Evolutionary conservation across 2,888 invertebrate genomes (phyloP), one percentile per base, ranked within the genome.

Genomic region (Eucera pruinosa): DNA sequence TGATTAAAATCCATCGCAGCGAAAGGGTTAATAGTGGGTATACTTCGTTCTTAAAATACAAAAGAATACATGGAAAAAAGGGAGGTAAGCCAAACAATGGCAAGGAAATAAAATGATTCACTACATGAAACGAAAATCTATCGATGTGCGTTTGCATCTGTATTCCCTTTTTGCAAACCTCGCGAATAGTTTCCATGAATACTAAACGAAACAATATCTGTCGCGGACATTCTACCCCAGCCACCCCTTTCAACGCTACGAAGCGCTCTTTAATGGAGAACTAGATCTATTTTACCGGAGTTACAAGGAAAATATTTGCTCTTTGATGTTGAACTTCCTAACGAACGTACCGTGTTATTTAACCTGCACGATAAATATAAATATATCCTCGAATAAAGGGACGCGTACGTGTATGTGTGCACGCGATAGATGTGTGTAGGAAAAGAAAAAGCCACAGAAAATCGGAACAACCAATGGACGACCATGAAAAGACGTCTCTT

Each of bases 101-200:
- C n/a, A 18, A 13, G 18, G 15, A 47, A 70, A 41, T 23, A 18
- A 39, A 64, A 61, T 25, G 47, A n/a, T 47, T 30, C 33, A 25
- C 30, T 18, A 30, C 52, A 62, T 79, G 65, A 69, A 82, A 71
- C 43, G 60, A 52, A 52, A 64, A 67, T 65, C 50, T 74, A 72
- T 78, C 77, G n/a, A n/a, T n/a, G n/a, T n/a, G n/a, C n/a, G n/a
- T n/a, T n/a, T n/a, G n/a, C 73, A 66, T 65, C 61, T 39, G 73
- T 54, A 25, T 61, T 61, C 54, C 60, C 69, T 39, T 48, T 65
- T 76, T 41, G 64, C 36, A 65, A 71, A 58, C 58, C 65, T 71
- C 65, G 41, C 58, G 55, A 74, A 62, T 66, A 54, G 54, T 66
- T 78, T 72, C 81, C 80, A 69, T 62, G 78, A 75, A 71, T 75